These are phyloP conservation scores for Raja brachyura DNA, from an alignment of 2,113 vertebrate species.

Conservation along the genomic window DNA sequence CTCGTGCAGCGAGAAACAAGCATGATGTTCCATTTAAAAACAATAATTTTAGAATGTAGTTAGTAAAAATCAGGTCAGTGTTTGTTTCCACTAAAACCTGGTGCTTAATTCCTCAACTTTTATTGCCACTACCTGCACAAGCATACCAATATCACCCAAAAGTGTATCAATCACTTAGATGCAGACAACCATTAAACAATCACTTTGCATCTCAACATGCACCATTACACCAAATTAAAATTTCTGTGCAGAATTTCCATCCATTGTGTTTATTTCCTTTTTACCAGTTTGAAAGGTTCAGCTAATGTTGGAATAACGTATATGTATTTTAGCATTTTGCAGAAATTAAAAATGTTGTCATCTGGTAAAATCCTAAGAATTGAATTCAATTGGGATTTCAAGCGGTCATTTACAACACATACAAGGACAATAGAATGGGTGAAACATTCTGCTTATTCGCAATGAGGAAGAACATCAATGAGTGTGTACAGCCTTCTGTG, in stretches of 20 bases:
- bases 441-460: neutral
- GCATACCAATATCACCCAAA: neutral
- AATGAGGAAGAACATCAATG: neutral
- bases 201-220: neutral
- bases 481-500: neutral
- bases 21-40: neutral
- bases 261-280: neutral
- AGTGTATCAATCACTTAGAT: neutral
- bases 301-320: neutral
- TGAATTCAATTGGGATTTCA: neutral
- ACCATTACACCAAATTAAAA: neutral
- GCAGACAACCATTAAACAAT: conserved; percentile 5
- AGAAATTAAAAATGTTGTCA: neutral
- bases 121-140: neutral
- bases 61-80: neutral
- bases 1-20: neutral
- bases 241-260: neutral
- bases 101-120: neutral
- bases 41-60: neutral
- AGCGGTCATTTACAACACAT: neutral
- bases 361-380: neutral
- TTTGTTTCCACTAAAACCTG: neutral
- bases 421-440: neutral
- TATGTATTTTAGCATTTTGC: neutral
- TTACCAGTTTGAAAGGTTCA: neutral